phyloP scores from a whole-genome alignment of 2,888 invertebrate species.

The Drosophila rellima region DNA sequence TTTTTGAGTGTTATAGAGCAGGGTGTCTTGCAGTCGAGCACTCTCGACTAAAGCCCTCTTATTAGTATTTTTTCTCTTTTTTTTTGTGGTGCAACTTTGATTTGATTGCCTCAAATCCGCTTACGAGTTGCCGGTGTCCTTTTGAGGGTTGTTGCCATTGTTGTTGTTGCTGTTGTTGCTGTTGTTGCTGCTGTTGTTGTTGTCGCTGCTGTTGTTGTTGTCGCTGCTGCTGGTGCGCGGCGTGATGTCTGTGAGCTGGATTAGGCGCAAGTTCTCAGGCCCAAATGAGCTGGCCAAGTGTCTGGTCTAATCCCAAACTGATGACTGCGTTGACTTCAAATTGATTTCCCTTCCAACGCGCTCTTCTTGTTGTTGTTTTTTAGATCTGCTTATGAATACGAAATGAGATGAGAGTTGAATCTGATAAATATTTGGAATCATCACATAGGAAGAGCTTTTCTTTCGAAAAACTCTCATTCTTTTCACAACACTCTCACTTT shows the following conservation, averaged over 20 bases:
- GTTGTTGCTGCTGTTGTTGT: constrained; percentile 33
- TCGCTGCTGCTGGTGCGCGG: constrained; percentile 32
- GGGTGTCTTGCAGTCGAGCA: background rate
- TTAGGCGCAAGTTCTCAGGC: constrained; percentile 79
- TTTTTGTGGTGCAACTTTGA: constrained; percentile 38
- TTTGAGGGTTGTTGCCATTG: constrained; percentile 50
- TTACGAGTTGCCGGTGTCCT: constrained; percentile 71
- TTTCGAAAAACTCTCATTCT: background rate
- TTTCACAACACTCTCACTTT: no score
- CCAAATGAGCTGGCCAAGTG: constrained; percentile 51
- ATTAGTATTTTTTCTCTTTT: background rate
- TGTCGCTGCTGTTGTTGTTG: constrained; percentile 7
- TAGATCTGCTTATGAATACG: constrained; percentile 38
- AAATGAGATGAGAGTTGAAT: constrained; percentile 32
- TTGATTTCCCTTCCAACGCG: constrained; percentile 19
- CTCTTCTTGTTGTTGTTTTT: no score
- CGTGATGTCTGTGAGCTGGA: constrained; percentile 74
- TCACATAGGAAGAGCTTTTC: background rate
- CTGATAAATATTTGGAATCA: background rate
- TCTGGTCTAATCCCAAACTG: constrained; percentile 44
- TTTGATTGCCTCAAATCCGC: constrained; percentile 77
- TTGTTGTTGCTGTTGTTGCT: constrained; percentile 10
- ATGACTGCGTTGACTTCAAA: constrained; percentile 41
- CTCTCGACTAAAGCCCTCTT: no score
- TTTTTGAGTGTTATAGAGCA: no score